Base-by-base conservation (phyloP, 1,140 invertebrate genomes). In the Cotesia typhae region DNA sequence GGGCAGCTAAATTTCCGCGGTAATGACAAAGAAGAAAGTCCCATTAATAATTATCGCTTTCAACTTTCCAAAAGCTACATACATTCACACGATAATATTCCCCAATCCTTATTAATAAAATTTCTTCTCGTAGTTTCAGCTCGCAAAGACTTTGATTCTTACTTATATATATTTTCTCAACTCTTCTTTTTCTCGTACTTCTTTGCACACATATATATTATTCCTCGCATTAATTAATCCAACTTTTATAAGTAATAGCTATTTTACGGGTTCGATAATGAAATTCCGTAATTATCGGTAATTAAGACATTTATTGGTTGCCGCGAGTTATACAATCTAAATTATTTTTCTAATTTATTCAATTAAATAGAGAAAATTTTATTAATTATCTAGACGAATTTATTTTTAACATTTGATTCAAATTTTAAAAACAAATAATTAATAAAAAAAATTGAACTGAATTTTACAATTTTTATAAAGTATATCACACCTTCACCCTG, bases 241-340 rank as follows among this genome's bases (percentile, higher is more conserved):
- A 78, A 82, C 72, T 84, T 81, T 81, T 77, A 67, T 75, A 79
- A 80, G 77, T 80, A 84, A 83, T 80, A 74, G 73, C 75, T 70
- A 79, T 80, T 85, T 85, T 84, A 83, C 79, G 74, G 63, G 69
- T 76, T 77, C 78, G 82, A 84, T 85, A 85, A 84, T 85, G 82
- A 83, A 84, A 85, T 84, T 83, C 79, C 81, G 69, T 79, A 83
- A 82, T 80, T 84, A 84, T 79, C 82, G 82, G 73, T 81, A 83
- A 82, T 83, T 80, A 76, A 73, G 77, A 83, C 82, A 80, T 81
- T 81, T 80, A 85, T 85, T 75, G 79, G 80, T 81, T 72, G 82
- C 79, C 68, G 78, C 75, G 78, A 74, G 70, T 51, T 65, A 38
- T 14, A 63, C 59, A 47, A 67, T 67, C 66, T 72, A 71, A 75